These are phyloP conservation scores for Sprattus sprattus DNA, from an alignment of 2,113 vertebrate genomes.

Conservation along the genomic window DNA sequence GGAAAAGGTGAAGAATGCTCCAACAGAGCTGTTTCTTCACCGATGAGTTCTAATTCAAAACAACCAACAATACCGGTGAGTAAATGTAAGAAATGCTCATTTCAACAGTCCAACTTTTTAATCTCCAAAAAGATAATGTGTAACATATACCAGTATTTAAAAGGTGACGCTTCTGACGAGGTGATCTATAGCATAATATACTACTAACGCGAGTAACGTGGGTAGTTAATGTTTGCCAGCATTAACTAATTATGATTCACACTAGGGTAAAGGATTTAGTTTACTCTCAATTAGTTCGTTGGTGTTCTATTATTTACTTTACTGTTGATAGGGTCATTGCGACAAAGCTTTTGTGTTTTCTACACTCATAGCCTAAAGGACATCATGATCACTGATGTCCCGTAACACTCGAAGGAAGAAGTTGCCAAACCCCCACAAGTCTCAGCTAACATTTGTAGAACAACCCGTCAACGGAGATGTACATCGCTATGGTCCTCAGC, in stretches of 20 bases:
- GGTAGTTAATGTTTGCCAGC: too few species aligned
- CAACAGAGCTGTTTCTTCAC: too few species aligned
- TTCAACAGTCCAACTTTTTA: neutral
- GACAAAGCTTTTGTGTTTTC: neutral
- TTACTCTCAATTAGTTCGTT: too few species aligned
- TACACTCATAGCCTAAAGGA: conserved; percentile 21
- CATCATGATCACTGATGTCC: conserved; percentile 78
- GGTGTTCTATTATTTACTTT: too few species aligned
- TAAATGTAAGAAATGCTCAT: neutral
- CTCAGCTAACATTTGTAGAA: conserved; percentile 79
- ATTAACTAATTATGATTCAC: too few species aligned
- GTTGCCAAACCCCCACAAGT: conserved; percentile 55
- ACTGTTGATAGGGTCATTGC: too few species aligned
- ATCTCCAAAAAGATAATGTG: neutral
- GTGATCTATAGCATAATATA: too few species aligned
- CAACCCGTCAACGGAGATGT: conserved; percentile 68
- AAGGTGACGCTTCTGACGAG: too few species aligned
- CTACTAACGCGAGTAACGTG: too few species aligned
- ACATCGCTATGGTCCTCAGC: conserved; percentile 60
- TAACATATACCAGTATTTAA: neutral
- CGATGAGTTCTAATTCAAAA: neutral
- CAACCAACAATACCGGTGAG: neutral
- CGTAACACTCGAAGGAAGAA: conserved; percentile 69
- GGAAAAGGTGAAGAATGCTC: neutral
- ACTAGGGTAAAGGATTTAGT: too few species aligned